These are phyloP conservation scores for Metacarcinus magister DNA, from an alignment of 2,888 invertebrate genomes.

Conservation along the genomic window DNA sequence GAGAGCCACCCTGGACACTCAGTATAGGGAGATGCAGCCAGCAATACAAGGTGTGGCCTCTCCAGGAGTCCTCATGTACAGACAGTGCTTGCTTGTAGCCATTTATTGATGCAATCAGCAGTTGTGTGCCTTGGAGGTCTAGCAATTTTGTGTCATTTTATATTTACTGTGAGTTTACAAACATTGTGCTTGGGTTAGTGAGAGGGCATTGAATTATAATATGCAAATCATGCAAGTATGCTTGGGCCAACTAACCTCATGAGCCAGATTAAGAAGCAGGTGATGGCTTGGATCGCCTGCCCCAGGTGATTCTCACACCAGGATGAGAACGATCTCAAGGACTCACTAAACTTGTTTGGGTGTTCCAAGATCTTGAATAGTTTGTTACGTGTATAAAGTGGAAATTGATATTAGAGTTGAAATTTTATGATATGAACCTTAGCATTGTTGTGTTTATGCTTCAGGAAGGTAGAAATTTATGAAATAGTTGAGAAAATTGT, in stretches of 20 bases:
- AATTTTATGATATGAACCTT: not conserved
- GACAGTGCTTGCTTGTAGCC: conserved; percentile 61
- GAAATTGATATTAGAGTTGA: not conserved
- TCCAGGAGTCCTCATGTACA: not conserved
- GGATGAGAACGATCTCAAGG: not conserved
- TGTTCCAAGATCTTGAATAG: not conserved
- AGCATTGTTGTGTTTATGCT: not conserved
- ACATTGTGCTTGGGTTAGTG: not conserved
- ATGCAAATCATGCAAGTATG: not conserved
- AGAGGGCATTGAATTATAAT: conserved; percentile 20
- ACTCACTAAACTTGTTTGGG: not conserved
- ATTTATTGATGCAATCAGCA: conserved; percentile 62
- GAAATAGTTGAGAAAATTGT: not conserved
- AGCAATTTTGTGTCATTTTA: conserved; percentile 44
- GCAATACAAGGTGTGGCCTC: not conserved
- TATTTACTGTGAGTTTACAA: not conserved
- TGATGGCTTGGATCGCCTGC: conserved; percentile 3
- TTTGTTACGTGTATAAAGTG: not conserved
- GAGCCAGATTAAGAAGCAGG: not conserved
- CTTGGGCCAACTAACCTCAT: not conserved
- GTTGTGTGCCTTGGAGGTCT: conserved; percentile 64
- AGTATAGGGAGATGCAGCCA: not conserved
- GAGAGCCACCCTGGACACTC: not conserved
- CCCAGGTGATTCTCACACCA: conserved; percentile 37
- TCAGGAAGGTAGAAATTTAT: not conserved